phyloP scores from a whole-genome alignment of 2,888 invertebrate species.

The Scaeva pyrastri region DNA sequence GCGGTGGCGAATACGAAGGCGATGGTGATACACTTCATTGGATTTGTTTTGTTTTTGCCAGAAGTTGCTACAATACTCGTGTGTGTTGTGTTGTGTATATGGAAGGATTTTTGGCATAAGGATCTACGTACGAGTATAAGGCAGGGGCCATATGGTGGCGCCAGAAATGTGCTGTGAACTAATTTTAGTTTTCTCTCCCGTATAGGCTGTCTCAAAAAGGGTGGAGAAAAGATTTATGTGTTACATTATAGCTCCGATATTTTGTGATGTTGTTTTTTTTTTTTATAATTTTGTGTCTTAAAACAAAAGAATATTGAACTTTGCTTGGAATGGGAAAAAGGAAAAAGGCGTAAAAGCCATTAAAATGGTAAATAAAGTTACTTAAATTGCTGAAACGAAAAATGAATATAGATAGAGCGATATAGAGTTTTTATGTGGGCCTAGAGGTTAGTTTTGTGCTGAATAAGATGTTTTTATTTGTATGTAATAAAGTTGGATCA shows the following conservation, averaged over 20 bases:
- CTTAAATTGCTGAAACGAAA: slow-evolving; percentile 12
- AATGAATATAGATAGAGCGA: not conserved
- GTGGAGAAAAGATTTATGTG: slow-evolving; percentile 25
- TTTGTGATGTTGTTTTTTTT: too few relatives aligned
- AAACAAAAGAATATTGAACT: slow-evolving; percentile 9
- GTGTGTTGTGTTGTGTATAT: too few relatives aligned
- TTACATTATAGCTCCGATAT: not conserved
- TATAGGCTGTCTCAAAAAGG: not conserved
- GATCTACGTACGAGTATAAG: not conserved
- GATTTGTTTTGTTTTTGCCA: slow-evolving; percentile 55
- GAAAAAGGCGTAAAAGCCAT: slow-evolving; percentile 26
- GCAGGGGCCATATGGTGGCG: slow-evolving; percentile 57
- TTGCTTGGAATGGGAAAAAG: not conserved
- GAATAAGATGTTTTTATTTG: not conserved
- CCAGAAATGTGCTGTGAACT: slow-evolving; percentile 54
- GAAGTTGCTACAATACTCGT: slow-evolving; percentile 20
- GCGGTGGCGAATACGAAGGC: not conserved
- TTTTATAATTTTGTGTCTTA: too few relatives aligned
- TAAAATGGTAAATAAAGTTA: slow-evolving; percentile 7
- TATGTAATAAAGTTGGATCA: not conserved
- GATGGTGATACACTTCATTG: slow-evolving; percentile 65
- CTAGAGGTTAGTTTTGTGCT: not conserved
- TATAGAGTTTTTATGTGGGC: not conserved
- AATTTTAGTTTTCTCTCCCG: slow-evolving; percentile 6
- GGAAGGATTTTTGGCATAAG: slow-evolving; percentile 4